phyloP scores from a whole-genome alignment of 2,113 vertebrate genomes.

The Crotophaga sulcirostris region DNA sequence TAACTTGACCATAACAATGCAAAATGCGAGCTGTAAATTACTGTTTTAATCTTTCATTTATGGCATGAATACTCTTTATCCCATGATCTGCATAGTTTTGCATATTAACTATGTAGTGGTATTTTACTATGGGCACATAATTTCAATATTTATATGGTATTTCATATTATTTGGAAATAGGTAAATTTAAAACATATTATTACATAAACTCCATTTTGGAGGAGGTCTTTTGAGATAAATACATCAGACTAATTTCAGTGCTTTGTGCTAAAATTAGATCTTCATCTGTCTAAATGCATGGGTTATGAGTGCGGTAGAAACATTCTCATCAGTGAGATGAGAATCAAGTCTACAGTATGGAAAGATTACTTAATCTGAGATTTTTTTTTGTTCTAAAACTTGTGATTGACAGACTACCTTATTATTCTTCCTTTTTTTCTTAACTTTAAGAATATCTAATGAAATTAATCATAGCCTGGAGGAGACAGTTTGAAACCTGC shows the following conservation, averaged over 20 bases:
- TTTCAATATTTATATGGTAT: neutral
- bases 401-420: constrained; percentile 58
- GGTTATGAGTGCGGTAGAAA: neutral
- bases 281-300: neutral
- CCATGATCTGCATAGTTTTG: neutral
- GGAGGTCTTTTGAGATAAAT: neutral
- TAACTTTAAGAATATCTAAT: constrained; percentile 61
- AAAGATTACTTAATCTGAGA: constrained; percentile 41
- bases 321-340: neutral
- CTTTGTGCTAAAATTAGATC: constrained; percentile 7
- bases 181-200: neutral
- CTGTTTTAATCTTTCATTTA: neutral
- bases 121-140: neutral
- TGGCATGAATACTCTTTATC: neutral
- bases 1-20: neutral
- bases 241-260: neutral
- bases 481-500: constrained; percentile 63
- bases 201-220: neutral
- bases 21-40: neutral
- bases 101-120: neutral
- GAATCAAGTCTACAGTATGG: neutral
- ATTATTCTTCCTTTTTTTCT: constrained; percentile 16
- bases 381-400: constrained; percentile 1
- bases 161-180: neutral
- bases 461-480: constrained; percentile 74